Conservation (phyloP, 1,140 invertebrate genomes). For the Drosophila orosa region DNA sequence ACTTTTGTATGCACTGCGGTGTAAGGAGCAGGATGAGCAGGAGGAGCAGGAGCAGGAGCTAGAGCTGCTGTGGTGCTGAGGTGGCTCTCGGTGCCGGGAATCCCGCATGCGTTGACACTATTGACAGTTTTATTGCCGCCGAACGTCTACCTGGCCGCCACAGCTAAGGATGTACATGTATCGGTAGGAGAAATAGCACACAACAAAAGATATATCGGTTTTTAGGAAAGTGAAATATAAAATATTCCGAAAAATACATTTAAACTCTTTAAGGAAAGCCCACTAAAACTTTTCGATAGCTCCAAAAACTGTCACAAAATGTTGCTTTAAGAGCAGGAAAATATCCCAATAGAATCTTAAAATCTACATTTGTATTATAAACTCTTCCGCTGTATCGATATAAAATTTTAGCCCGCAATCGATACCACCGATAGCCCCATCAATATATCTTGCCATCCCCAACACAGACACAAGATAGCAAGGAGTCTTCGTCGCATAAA, state of each 20-base stretch:
- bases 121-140: conserved; percentile 60
- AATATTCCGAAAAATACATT: neutral
- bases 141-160: conserved; percentile 49
- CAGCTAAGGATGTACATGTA: conserved; percentile 12
- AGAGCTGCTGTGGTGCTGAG: neutral
- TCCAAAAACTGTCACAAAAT: neutral
- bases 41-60: neutral
- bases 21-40: neutral
- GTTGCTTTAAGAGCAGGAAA: neutral
- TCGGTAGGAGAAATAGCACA: neutral
- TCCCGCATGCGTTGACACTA: conserved; percentile 45
- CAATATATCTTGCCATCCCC: neutral
- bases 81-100: conserved; percentile 3
- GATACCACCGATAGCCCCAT: neutral
- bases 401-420: neutral
- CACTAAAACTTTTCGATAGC: too few relatives aligned
- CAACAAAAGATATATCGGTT: neutral
- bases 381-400: too few relatives aligned
- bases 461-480: neutral
- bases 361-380: neutral
- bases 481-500: conserved; percentile 27
- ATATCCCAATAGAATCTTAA: neutral
- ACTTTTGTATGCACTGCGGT: conserved; percentile 30
- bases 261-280: neutral
- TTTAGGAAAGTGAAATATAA: neutral